Base-by-base conservation (phyloP, 2,888 invertebrate genomes). In the Spialia ferax region DNA sequence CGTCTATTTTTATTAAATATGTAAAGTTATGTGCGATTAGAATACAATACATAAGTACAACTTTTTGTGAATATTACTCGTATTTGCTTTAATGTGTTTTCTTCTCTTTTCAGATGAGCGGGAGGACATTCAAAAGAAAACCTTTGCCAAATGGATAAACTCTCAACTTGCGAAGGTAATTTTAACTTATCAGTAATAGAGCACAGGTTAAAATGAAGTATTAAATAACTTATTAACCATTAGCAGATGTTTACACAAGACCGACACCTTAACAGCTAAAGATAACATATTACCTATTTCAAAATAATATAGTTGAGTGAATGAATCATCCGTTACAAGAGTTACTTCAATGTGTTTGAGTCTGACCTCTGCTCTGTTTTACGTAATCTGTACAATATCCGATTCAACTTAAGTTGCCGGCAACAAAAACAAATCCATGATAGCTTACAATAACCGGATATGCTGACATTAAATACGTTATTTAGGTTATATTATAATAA, bases 121-220 rank as follows among this genome's bases (percentile, higher is more conserved):
- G 77, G 98, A 98, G 90, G 98, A 98, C 88, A 97, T 98, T 68
- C 98, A 99, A 89, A 98, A 98, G 95, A 98, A 98, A 91, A 98
- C 98, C 0, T 98, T 99, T 87, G 96, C 98, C 69, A 98, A 98
- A 94, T 97, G 97, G 97, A 97, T 97, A 80, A 97, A 97, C 87
- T 97, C 97, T 35, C 97, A 98, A 87, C 93, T 99, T 64, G 95
- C 96, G 48, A 98, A 98, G 95, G 97, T 96, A 87, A 83, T 79
- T 48, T 29, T 13, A 32, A 15, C 18, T 57, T 18, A 18, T 45
- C 15, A 5, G 7, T 45, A 45, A 42, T 6, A 6, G n/a, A 42
- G 18, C 18, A 8, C 15, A 35, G 18, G 18, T 3, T 11, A n/a
- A n/a, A n/a, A n/a, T n/a, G n/a, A n/a, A n/a, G n/a, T n/a, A 0